Evolutionary conservation across 2,888 invertebrate genomes (phyloP), one percentile per base, ranked within the genome.

Genomic region (Lottia scabra): DNA sequence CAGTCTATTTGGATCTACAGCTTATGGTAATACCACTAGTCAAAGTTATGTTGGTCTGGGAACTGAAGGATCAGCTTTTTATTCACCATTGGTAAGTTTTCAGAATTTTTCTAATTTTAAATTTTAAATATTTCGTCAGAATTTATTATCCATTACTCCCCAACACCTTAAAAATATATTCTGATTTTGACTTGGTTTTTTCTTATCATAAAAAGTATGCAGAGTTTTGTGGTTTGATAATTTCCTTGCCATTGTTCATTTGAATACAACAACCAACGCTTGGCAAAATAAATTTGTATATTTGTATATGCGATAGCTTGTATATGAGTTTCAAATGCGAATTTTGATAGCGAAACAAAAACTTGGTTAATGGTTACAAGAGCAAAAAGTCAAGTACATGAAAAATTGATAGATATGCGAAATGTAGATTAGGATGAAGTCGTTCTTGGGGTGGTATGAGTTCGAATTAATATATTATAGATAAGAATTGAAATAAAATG

Each of bases 21-120:
- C 81, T 65, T 81, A 82, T 13, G 45, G 48, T 44, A 64, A 70
- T 62, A 82, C 82, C 48, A 23, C 56, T 5, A 10, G 56, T 56
- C 81, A 82, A 64, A 81, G 83, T 10, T 87, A 86, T 75, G 78
- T 83, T 62, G 79, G 84, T 19, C 19, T 68, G 23, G 68, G 68
- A 30, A 75, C 83, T 90, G 86, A 87, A 30, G 96, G 96, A 88
- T 96, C 96, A 69, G 96, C 96, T 74, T 96, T 97, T 91, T 96
- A 96, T 91, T 95, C 96, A 78, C 95, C 96, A 82, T 90, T 96
- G 94, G 96, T 96, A 92, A 93, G 96, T 82, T 38, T 38, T 38
- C 38, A 38, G 10, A 8, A 10, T 8, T 2, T 38, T 38, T 38
- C 5, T 8, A 6, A 6, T 1, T 10, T 38, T 38, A 38, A 38